Conservation (phyloP, 2,113 vertebrate genomes). For the Microcebus jonahi region DNA sequence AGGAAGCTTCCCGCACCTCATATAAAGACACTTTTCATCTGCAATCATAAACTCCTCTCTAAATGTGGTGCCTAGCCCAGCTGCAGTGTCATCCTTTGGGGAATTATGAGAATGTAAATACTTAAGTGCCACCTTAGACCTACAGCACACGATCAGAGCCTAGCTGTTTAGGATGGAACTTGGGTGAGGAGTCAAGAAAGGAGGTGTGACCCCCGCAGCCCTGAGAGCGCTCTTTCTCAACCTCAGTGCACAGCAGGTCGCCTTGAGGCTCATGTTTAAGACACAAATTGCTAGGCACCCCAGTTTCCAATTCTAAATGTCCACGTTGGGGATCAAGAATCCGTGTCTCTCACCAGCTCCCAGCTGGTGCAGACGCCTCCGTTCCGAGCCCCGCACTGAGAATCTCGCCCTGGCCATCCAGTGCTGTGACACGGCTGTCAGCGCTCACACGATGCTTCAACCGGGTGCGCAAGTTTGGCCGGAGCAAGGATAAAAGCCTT, state of each 20-base stretch:
- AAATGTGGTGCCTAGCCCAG: neutral
- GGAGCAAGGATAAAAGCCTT: neutral
- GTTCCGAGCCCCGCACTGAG: neutral
- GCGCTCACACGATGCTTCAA: too few species aligned
- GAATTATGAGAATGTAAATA: neutral
- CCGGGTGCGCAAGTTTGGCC: fast-evolving
- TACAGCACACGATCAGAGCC: neutral
- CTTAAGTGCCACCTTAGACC: neutral
- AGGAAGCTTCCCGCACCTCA: neutral
- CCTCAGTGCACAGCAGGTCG: neutral
- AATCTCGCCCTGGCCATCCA: neutral
- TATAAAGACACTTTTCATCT: neutral
- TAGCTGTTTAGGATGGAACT: neutral
- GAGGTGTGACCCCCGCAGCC: neutral
- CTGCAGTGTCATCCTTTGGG: neutral
- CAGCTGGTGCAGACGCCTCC: neutral
- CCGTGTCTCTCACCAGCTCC: neutral
- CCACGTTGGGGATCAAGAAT: neutral
- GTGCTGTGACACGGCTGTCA: too few species aligned
- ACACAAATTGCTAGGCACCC: neutral
- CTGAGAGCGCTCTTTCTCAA: neutral
- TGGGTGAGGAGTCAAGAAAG: neutral
- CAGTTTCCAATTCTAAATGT: neutral
- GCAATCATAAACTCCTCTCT: neutral
- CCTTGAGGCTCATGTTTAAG: neutral